Evolutionary conservation across 2,888 invertebrate species (phyloP).

Genomic region (Rhagium mordax): DNA sequence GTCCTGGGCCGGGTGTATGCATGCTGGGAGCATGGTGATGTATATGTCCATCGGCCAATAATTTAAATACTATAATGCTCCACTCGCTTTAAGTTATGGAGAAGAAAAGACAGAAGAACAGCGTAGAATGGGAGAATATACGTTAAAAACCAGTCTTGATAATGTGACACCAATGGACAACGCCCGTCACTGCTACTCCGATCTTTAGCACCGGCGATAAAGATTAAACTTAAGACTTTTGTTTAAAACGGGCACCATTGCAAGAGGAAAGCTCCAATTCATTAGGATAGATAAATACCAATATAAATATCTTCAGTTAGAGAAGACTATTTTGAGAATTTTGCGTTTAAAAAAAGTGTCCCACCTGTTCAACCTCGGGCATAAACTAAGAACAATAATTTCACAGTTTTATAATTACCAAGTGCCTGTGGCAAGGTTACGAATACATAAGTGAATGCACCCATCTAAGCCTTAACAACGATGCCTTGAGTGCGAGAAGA

Average conservation of each 20-base stretch:
- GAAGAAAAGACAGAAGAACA: conserved; percentile 37
- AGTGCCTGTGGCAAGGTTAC: too few species aligned
- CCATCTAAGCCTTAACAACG: too few species aligned
- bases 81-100: conserved; percentile 41
- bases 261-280: background rate
- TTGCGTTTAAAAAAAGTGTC: too few species aligned
- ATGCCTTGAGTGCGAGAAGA: too few species aligned
- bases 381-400: too few species aligned
- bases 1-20: conserved; percentile 37
- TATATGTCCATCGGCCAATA: conserved; percentile 48
- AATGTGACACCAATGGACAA: conserved; percentile 46
- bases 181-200: conserved; percentile 40
- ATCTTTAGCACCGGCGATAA: conserved; percentile 23
- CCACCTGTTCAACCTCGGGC: too few species aligned
- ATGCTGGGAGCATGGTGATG: conserved; percentile 45
- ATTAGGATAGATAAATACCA: too few species aligned
- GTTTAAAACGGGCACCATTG: background rate
- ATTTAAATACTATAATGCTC: conserved; percentile 50
- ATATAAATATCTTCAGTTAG: too few species aligned
- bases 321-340: too few species aligned
- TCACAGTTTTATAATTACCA: too few species aligned
- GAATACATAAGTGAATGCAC: too few species aligned
- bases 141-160: conserved; percentile 41
- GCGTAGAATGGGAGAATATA: conserved; percentile 33
- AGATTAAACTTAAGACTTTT: background rate